These are phyloP conservation scores for Drosophila suboccidentalis DNA, from an alignment of 2,888 invertebrate species.

Conservation along the genomic window DNA sequence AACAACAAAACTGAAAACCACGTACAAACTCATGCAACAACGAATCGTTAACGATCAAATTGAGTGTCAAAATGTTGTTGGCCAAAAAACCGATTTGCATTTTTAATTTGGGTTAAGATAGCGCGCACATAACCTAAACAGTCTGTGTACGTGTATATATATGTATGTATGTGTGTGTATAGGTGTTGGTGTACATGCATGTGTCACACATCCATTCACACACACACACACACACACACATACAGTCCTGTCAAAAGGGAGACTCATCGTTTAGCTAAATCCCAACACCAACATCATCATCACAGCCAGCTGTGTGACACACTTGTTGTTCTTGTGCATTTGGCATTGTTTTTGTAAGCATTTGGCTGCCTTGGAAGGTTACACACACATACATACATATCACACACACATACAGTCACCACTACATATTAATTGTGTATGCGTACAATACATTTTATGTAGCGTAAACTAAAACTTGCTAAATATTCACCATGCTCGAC, in stretches of 20 bases:
- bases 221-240: not conserved
- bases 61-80: slow-evolving; percentile 55
- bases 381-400: slow-evolving; percentile 21
- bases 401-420: not conserved
- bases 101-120: slow-evolving; percentile 62
- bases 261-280: slow-evolving; percentile 5
- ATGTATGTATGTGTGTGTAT: not conserved
- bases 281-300: slow-evolving; percentile 4
- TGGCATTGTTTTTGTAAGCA: slow-evolving; percentile 47
- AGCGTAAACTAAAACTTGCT: slow-evolving; percentile 66
- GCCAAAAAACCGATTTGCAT: slow-evolving; percentile 62
- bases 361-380: slow-evolving; percentile 59
- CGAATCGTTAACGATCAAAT: slow-evolving; percentile 56
- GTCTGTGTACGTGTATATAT: not conserved
- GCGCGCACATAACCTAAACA: slow-evolving; percentile 14
- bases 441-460: slow-evolving; percentile 63
- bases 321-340: slow-evolving; percentile 57
- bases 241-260: slow-evolving; percentile 16
- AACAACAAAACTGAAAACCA: slow-evolving; percentile 14
- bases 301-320: slow-evolving; percentile 43
- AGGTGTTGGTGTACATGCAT: not conserved
- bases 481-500: slow-evolving; percentile 61
- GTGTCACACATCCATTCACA: not conserved
- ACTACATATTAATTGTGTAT: slow-evolving; percentile 15
- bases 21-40: slow-evolving; percentile 1